phyloP scores from a whole-genome alignment of 2,797 vertebrate genomes.

The Merluccius polli region DNA sequence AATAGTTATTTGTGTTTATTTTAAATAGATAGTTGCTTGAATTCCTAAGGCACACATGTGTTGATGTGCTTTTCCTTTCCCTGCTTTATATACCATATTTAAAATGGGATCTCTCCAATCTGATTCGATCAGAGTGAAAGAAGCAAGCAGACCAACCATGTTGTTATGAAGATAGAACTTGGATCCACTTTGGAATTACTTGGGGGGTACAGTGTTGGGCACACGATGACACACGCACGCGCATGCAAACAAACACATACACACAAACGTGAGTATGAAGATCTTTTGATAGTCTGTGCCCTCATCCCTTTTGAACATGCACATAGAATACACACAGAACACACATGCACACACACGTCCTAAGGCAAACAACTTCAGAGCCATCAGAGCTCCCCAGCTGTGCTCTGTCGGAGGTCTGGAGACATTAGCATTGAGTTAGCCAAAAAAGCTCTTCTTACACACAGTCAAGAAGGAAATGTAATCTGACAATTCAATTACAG shows the following conservation, averaged over 20 bases:
- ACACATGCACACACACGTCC: constrained; percentile 52
- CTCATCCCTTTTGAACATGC: background rate
- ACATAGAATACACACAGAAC: constrained; percentile 19
- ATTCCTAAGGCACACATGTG: too few relatives aligned
- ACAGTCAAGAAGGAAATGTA: constrained; percentile 28
- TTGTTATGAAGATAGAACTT: constrained; percentile 47
- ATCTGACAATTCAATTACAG: background rate
- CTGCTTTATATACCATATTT: background rate
- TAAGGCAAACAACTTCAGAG: constrained; percentile 71
- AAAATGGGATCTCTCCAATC: background rate
- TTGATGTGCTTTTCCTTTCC: too few relatives aligned
- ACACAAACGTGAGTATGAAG: background rate
- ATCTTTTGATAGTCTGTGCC: background rate
- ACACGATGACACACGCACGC: background rate
- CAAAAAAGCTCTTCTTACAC: constrained; percentile 48
- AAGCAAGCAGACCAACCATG: constrained; percentile 46
- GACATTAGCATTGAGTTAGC: constrained; percentile 75
- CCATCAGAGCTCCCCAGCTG: constrained; percentile 52
- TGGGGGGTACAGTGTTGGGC: constrained; percentile 38
- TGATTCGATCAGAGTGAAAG: constrained; percentile 48
- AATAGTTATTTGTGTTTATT: too few relatives aligned
- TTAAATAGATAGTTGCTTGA: background rate
- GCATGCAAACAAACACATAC: background rate
- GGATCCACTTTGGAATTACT: constrained; percentile 30
- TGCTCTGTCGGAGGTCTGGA: constrained; percentile 61